A percentile compares a stretch with the other conserved stretches of the same genome.
Conservation (phyloP, 2,797 vertebrate genomes). For the Phataginus tricuspis region DNA sequence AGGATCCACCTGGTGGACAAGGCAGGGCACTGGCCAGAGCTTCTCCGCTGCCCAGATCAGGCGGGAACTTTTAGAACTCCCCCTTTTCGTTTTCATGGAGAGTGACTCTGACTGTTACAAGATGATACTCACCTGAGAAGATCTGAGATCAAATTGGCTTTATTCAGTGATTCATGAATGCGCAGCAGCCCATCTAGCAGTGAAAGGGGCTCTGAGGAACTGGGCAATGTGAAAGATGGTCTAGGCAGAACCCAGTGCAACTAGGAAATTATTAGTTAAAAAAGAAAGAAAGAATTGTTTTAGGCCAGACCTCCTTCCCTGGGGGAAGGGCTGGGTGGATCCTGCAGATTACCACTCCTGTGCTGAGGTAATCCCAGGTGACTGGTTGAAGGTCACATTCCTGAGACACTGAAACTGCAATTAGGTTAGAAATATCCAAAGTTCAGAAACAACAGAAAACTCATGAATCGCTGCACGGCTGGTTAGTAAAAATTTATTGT, state of each 20-base stretch:
- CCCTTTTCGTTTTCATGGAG: neutral
- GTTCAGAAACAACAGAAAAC: neutral
- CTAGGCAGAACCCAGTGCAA: too few relatives aligned
- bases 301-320: too few relatives aligned
- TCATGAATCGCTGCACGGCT: neutral
- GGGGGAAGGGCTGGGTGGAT: neutral
- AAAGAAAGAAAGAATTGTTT: neutral
- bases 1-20: too few relatives aligned
- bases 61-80: accelerated
- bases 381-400: neutral
- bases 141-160: neutral
- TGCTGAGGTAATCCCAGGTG: neutral
- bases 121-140: neutral
- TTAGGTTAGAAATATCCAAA: neutral
- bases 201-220: neutral
- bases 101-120: neutral
- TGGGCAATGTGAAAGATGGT: neutral
- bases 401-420: neutral
- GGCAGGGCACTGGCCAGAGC: too few relatives aligned
- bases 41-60: neutral
- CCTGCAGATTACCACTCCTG: neutral
- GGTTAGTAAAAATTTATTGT: neutral
- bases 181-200: neutral
- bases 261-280: too few relatives aligned
- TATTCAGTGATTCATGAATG: neutral